Evolutionary conservation across 2,888 invertebrate genomes (phyloP), one percentile per base, ranked within the genome.

Genomic region (Aphodius sticticus): DNA sequence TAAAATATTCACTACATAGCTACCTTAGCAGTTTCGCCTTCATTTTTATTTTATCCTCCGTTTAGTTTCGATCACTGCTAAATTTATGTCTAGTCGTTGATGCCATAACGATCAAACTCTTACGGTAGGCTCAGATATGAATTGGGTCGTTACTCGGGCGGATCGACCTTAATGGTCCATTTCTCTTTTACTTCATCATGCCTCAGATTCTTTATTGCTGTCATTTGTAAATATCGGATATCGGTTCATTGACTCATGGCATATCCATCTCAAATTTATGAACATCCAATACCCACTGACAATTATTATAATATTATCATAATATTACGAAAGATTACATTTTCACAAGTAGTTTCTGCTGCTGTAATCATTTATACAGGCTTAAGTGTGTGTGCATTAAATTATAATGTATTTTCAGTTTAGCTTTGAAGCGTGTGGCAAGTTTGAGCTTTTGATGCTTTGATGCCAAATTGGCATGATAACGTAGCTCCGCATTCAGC

Each of bases 71-170:
- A 26, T 26, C 26, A 26, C 9, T 53, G 53, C 53, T 53, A 53
- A 53, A 53, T 53, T 53, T 53, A 53, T 53, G 9, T 53, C 53
- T 9, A 53, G 2, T 53, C 2, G 53, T 5, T 53, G 53, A 7
- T 53, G 12, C 53, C 53, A 53, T 53, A 53, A 53, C 53, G 53
- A 53, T 12, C 53, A 53, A 53, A 53, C 53, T 53, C 53, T 53
- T 53, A 53, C 53, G 53, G 53, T 53, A 53, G 53, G 53, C 53
- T 53, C 53, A 53, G 53, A 53, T 53, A 53, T 53, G 53, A 53
- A 53, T 53, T 53, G 53, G 53, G 53, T 12, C 12, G 53, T 53
- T 53, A 53, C 53, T 53, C 53, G 53, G 12, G 9, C 2, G 6
- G 53, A 53, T 5, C 2, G 53, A 53, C 3, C 12, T 53, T 53